Evolutionary conservation across 2,888 invertebrate species (phyloP).

Genomic region (Ectobius pallidus): DNA sequence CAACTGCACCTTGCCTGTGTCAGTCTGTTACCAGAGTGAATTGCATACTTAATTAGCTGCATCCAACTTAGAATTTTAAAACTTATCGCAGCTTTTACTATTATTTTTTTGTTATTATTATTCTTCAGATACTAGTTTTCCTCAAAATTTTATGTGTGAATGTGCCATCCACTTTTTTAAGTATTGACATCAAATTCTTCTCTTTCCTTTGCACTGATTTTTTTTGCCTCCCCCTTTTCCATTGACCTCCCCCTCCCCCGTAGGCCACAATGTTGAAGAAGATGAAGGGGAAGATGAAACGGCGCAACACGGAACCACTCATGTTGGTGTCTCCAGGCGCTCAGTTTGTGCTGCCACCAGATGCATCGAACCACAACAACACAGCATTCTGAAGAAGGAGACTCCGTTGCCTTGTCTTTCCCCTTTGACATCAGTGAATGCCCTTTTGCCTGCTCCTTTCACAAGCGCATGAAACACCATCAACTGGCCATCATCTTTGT

Average conservation of each 20-base stretch:
- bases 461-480: neutral
- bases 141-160: constrained; percentile 36
- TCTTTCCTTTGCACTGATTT: constrained; percentile 48
- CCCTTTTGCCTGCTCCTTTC: neutral
- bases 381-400: constrained; percentile 40
- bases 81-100: constrained; percentile 11
- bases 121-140: constrained; percentile 16
- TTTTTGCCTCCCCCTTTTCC: constrained; percentile 58
- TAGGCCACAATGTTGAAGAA: constrained; percentile 99
- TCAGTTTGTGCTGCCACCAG: constrained; percentile 49
- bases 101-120: neutral
- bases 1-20: constrained; percentile 1
- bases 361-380: constrained; percentile 42
- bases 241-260: constrained; percentile 51
- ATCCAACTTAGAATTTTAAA: neutral
- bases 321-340: constrained; percentile 64
- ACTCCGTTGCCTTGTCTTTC: neutral
- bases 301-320: constrained; percentile 89
- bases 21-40: neutral
- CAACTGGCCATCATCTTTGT: too few species aligned
- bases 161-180: constrained; percentile 39
- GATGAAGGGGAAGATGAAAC: constrained; percentile 94
- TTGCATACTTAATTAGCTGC: neutral
- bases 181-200: constrained; percentile 42
- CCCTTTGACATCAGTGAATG: neutral